Conservation (phyloP, 2,113 vertebrate genomes). For the Brienomyrus longianalis region DNA sequence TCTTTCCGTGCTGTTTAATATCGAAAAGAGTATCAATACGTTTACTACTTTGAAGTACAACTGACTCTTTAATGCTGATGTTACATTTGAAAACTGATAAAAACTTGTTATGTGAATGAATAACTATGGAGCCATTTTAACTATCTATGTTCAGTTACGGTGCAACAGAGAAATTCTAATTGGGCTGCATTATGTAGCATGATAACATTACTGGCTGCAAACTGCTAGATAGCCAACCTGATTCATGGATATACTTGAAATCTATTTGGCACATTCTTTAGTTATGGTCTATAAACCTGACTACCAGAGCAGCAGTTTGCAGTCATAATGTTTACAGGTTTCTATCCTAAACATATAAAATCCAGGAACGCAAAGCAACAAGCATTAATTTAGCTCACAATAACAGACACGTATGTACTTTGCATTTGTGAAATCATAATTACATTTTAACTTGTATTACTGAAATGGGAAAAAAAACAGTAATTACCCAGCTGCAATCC, state of each 20-base stretch:
- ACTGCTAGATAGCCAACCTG: background rate
- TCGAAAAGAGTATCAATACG: background rate
- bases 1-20: background rate
- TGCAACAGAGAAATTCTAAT: background rate
- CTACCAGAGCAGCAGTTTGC: background rate
- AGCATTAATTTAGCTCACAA: background rate
- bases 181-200: background rate
- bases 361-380: background rate
- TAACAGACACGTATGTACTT: background rate
- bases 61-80: background rate
- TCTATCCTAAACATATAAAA: background rate
- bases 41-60: background rate
- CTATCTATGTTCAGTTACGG: background rate
- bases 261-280: background rate
- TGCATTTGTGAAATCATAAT: background rate
- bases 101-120: no score
- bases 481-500: background rate
- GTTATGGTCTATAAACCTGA: background rate
- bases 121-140: no score
- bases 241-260: background rate
- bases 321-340: background rate
- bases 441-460: background rate
- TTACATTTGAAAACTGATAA: background rate
- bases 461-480: background rate
- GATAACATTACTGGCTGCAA: background rate